Conservation (phyloP, 2,113 vertebrate species). For the Zosterops lateralis region DNA sequence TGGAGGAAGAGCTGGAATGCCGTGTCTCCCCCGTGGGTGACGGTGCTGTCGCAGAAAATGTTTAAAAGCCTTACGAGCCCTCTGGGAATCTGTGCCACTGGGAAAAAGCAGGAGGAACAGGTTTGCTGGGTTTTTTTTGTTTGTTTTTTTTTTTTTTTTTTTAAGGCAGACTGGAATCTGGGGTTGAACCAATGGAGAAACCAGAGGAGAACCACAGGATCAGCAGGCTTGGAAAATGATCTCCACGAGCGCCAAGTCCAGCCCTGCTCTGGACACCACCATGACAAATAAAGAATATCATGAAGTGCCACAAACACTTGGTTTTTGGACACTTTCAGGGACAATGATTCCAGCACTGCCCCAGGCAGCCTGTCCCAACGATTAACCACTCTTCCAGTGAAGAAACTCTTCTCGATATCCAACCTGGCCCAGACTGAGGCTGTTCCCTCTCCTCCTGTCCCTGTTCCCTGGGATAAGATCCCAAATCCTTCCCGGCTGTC, state of each 20-base stretch:
- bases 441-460: not conserved
- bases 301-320: rapidly evolving
- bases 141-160: no score
- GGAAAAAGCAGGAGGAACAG: not conserved
- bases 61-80: rapidly evolving
- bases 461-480: not conserved
- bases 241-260: not conserved
- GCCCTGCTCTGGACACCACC: no score
- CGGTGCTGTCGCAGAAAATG: rapidly evolving
- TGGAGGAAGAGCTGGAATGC: not conserved
- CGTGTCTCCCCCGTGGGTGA: rapidly evolving
- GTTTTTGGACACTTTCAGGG: not conserved
- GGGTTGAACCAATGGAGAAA: not conserved
- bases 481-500: rapidly evolving
- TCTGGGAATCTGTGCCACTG: not conserved
- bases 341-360: not conserved
- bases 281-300: not conserved
- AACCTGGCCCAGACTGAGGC: rapidly evolving
- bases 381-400: not conserved
- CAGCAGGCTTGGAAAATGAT: not conserved
- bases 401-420: not conserved
- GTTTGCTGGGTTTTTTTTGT: no score
- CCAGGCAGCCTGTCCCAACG: not conserved
- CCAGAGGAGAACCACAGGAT: not conserved
- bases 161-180: rapidly evolving